A percentile compares a stretch with the other conserved stretches of the same genome.
Evolutionary conservation across 2,113 vertebrate genomes (phyloP).

Genomic region (Paratilapia polleni): DNA sequence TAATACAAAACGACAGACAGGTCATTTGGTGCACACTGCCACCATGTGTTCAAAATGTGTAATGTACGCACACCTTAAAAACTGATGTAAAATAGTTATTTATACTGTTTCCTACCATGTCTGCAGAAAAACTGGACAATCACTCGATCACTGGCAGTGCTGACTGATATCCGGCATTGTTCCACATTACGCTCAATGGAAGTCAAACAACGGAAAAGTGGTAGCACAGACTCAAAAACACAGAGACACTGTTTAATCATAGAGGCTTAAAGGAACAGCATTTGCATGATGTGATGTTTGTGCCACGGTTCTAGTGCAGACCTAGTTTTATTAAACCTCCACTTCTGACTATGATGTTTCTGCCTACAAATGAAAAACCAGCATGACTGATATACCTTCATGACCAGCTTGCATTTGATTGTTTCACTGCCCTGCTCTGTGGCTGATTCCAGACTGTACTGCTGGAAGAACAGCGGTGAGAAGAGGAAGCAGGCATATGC

Average conservation of each 20-base stretch:
- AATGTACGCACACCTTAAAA: background rate
- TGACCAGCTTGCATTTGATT: conserved; percentile 84
- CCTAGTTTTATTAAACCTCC: background rate
- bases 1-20: conserved; percentile 58
- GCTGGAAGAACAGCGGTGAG: conserved; percentile 88
- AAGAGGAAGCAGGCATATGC: conserved; percentile 90
- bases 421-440: conserved; percentile 47
- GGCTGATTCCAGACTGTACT: conserved; percentile 78
- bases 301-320: background rate
- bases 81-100: background rate
- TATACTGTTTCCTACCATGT: conserved; percentile 81
- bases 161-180: conserved; percentile 85
- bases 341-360: background rate
- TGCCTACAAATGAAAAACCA: background rate
- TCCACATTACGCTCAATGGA: conserved; percentile 88
- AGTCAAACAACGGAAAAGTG: conserved; percentile 87
- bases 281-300: background rate
- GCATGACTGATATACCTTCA: conserved; percentile 83
- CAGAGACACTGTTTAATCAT: background rate
- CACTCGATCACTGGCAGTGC: conserved; percentile 70
- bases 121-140: conserved; percentile 89
- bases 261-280: background rate
- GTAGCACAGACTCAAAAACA: conserved; percentile 84
- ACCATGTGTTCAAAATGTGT: conserved; percentile 52
- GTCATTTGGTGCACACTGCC: conserved; percentile 54